Percentiles rank a stretch among this genome's conserved stretches.
Conservation (phyloP, 2,888 invertebrate genomes). For the Hydraecia micacea region DNA sequence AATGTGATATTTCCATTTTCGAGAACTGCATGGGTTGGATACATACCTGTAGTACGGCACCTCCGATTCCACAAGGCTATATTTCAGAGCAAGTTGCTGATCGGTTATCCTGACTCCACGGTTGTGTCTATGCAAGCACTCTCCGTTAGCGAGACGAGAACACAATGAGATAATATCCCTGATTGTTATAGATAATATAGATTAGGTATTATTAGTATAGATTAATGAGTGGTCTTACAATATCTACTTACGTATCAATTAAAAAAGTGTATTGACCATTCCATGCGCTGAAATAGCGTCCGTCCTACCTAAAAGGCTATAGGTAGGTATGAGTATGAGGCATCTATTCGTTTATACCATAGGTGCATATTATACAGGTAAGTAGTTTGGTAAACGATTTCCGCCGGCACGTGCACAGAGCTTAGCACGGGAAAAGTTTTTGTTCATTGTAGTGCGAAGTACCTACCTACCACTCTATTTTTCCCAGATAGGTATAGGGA, state of each 20-base stretch:
- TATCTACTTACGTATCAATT: not conserved
- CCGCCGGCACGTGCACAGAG: not conserved
- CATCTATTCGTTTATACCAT: not conserved
- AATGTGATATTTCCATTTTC: too few species aligned
- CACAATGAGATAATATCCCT: too few species aligned
- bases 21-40: too few species aligned
- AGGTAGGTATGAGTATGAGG: not conserved
- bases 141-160: too few species aligned
- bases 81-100: too few species aligned
- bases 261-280: not conserved
- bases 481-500: not conserved
- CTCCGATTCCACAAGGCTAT: too few species aligned
- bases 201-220: too few species aligned
- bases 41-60: too few species aligned
- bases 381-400: not conserved
- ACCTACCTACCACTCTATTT: not conserved
- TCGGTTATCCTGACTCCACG: too few species aligned
- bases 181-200: too few species aligned
- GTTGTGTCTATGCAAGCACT: too few species aligned
- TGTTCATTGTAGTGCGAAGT: not conserved
- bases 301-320: not conserved
- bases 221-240: too few species aligned
- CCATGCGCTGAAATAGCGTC: not conserved
- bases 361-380: not conserved
- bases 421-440: constrained; percentile 14